phyloP scores from a whole-genome alignment of 2,888 invertebrate genomes.

The Standfussiana lucernea region DNA sequence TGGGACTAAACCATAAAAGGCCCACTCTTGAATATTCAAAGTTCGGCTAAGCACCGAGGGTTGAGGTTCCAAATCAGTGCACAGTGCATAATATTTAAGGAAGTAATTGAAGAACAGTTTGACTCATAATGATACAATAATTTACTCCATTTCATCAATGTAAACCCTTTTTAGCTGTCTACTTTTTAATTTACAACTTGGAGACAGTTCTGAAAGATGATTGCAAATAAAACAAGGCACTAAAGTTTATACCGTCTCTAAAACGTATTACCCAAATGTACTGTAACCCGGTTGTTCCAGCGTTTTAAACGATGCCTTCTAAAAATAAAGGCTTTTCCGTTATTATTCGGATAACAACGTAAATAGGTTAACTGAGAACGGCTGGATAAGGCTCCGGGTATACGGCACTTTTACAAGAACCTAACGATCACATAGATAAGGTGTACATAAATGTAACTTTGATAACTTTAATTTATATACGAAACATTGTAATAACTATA shows the following conservation, averaged over 20 bases:
- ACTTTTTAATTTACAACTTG: not conserved
- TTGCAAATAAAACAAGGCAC: slow-evolving; percentile 18
- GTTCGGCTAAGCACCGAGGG: not conserved
- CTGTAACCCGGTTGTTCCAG: slow-evolving; percentile 22
- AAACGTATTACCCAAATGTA: slow-evolving; percentile 48
- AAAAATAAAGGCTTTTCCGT: slow-evolving; percentile 66
- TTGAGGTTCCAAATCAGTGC: not conserved
- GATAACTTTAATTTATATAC: not conserved
- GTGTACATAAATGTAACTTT: not conserved
- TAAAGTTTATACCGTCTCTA: slow-evolving; percentile 22
- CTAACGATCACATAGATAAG: not conserved
- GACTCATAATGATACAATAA: not conserved
- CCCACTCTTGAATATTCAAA: no score
- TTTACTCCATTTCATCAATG: not conserved
- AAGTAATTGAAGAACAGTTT: not conserved
- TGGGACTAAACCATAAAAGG: no score
- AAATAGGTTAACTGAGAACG: slow-evolving; percentile 66
- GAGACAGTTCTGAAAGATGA: not conserved
- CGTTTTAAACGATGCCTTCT: slow-evolving; percentile 53
- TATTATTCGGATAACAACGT: slow-evolving; percentile 68
- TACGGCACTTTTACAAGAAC: slow-evolving; percentile 17
- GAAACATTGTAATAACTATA: not conserved
- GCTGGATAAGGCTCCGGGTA: slow-evolving; percentile 37
- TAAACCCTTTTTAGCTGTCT: not conserved
- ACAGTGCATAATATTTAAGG: not conserved